Percentiles rank a stretch among this genome's conserved stretches.
These are phyloP conservation scores for Benthochromis sp. DNA, from an alignment of 2,113 vertebrate species.

Conservation along the genomic window DNA sequence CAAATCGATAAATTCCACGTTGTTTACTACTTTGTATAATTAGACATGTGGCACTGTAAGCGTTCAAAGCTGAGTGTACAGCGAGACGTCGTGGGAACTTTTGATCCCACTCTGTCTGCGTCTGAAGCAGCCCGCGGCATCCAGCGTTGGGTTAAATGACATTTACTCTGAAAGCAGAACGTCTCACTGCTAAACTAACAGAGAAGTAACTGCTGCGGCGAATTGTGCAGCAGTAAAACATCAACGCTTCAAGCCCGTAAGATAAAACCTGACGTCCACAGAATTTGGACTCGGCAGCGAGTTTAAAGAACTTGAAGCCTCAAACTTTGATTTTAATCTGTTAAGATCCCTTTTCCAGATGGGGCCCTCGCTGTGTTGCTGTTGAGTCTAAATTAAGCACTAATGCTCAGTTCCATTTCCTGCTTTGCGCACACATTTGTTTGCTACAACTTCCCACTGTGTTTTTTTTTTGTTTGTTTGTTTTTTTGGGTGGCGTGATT, in stretches of 20 bases:
- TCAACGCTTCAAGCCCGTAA: neutral
- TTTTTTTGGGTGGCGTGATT: constrained; percentile 19
- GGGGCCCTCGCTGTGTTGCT: neutral
- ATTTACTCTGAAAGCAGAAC: neutral
- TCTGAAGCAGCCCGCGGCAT: neutral
- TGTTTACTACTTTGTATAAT: neutral
- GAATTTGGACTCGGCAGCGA: neutral
- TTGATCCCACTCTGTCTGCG: constrained; percentile 41
- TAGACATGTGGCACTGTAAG: neutral
- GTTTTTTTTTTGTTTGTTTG: constrained; percentile 30
- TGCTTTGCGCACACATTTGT: constrained; percentile 40
- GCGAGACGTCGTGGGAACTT: neutral
- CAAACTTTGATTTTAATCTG: neutral
- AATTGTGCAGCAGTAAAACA: neutral
- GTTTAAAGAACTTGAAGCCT: neutral
- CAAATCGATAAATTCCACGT: neutral
- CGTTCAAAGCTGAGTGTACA: neutral
- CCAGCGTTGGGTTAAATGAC: neutral
- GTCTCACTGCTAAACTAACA: neutral
- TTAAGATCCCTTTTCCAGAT: neutral
- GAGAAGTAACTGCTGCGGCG: neutral
- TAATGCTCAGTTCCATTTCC: constrained; percentile 41
- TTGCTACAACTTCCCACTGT: constrained; percentile 43
- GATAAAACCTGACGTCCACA: neutral
- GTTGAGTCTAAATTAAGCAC: constrained; percentile 39